Base-by-base conservation (phyloP, 1,140 invertebrate genomes). In the Zaprionus ghesquierei region DNA sequence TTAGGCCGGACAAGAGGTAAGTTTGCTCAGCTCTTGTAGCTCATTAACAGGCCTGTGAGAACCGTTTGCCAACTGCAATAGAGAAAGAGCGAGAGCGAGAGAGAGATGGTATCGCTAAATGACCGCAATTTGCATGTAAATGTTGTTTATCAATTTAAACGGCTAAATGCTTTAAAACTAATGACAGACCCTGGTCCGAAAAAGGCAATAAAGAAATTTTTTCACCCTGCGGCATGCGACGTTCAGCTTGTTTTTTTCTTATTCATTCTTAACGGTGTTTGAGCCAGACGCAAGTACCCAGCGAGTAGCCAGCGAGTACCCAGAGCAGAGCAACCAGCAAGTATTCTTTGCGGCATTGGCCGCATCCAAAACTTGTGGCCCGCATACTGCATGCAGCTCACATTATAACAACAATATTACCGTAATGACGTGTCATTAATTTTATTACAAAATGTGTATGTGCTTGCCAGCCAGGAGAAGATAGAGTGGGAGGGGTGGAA, bases 401-500 rank as follows among this genome's bases (percentile, higher is more conserved):
- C 77, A 89, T 80, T 89, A 79, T 89, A 89, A 89, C 90, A 89
- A 91, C 82, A 91, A 90, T 91, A 91, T 91, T 90, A 91, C 80
- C 70, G 77, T 91, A 91, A 91, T 91, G 90, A 90, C 77, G 82
- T 91, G 80, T 90, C 90, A 91, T 91, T 91, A 91, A 91, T 91
- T 91, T 91, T 90, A 91, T 91, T 91, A 90, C 76, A 91, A 89
- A 89, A 84, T 81, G 72, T 79, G 74, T 75, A 78, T 84, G 70
- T 91, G 77, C 49, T 18, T 20, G 41, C 13, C 27, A 44, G 59
- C n/a, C 15, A 46, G 25, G 12, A 49, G 9, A 18, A 18, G 56
- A 29, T 23, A 27, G 22, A 27, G n/a, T 9, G 22, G 12, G 23
- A 3, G 23, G 10, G 22, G 29, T 1, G 29, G 13, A 2, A 13